These are phyloP conservation scores for Octomys mimax DNA, from an alignment of 2,797 vertebrate genomes.

Conservation along the genomic window DNA sequence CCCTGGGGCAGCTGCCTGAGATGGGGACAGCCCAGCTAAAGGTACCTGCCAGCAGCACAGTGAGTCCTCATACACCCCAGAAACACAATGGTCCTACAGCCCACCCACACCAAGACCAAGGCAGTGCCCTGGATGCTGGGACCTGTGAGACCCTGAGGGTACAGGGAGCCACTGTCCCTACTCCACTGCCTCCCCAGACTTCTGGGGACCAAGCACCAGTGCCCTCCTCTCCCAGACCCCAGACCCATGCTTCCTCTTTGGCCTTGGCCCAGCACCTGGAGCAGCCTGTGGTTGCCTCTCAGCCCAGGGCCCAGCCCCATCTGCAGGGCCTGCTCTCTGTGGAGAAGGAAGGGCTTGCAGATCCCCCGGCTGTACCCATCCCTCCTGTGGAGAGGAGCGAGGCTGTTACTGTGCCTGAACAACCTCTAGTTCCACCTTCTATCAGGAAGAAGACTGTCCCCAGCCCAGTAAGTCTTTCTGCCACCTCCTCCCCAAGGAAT, in stretches of 20 bases:
- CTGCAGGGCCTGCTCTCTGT: not conserved
- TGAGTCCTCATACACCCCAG: rapidly evolving
- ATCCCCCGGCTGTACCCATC: not conserved
- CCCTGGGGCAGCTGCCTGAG: conserved; percentile 44
- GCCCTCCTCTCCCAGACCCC: conserved; percentile 48
- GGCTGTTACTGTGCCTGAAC: not conserved
- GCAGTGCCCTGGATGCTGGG: not conserved
- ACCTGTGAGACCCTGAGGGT: not conserved
- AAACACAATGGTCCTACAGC: not conserved
- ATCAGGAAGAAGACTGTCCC: not conserved
- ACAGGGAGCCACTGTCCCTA: not conserved
- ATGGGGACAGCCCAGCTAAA: not conserved
- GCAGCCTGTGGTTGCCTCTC: not conserved
- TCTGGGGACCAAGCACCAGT: not conserved
- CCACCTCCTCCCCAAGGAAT: conserved; percentile 3
- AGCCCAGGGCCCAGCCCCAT: not conserved
- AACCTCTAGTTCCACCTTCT: not conserved
- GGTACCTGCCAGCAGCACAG: not conserved
- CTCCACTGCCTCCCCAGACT: conserved; percentile 9
- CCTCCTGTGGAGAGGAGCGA: not conserved
- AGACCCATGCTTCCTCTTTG: not conserved
- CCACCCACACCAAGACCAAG: not conserved
- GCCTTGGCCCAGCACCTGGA: not conserved
- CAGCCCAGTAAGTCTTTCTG: conserved; percentile 32
- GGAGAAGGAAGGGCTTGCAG: not conserved